Conservation (phyloP, 92 coral and sea anemone species). For the Pocillopora grandis region DNA sequence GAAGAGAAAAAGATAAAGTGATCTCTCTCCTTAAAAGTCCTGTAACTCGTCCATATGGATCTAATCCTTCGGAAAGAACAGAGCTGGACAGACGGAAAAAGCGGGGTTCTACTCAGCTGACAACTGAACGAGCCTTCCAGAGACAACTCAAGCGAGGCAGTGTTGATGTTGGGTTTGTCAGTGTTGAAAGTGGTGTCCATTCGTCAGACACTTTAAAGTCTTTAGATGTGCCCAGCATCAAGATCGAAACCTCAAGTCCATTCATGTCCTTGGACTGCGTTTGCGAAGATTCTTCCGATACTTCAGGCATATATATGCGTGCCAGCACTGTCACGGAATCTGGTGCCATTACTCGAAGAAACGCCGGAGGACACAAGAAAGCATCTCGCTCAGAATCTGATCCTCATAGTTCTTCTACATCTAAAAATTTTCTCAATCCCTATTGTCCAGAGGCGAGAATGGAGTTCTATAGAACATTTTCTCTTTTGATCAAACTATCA, state of each 20-base stretch:
- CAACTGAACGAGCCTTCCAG: conserved; percentile 74
- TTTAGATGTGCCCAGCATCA: conserved; percentile 72
- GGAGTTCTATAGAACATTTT: conserved; percentile 85
- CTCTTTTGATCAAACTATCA: conserved; percentile 77
- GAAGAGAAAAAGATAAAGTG: conserved; percentile 56
- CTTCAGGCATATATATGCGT: background rate
- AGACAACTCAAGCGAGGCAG: conserved; percentile 72
- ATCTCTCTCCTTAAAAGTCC: conserved; percentile 38
- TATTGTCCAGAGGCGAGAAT: conserved; percentile 73
- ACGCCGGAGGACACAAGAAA: conserved; percentile 30
- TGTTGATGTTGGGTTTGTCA: conserved; percentile 47
- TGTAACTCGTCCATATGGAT: conserved; percentile 34
- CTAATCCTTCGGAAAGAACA: conserved; percentile 43
- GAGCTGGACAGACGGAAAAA: conserved; percentile 69
- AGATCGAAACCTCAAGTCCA: conserved; percentile 72
- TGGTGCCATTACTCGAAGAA: background rate
- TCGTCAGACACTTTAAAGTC: conserved; percentile 52
- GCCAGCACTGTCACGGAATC: conserved; percentile 2
- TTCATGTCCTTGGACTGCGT: conserved; percentile 80
- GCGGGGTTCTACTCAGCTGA: conserved; percentile 60
- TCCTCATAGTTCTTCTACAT: conserved; percentile 43
- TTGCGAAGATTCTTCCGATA: conserved; percentile 47
- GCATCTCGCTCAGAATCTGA: conserved; percentile 72
- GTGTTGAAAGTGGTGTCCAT: conserved; percentile 25
- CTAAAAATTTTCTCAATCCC: conserved; percentile 33